Percentiles rank a stretch among this genome's conserved stretches.
These are phyloP conservation scores for Helicolenus hilgendorfi DNA, from an alignment of 2,797 vertebrate species.

Conservation along the genomic window DNA sequence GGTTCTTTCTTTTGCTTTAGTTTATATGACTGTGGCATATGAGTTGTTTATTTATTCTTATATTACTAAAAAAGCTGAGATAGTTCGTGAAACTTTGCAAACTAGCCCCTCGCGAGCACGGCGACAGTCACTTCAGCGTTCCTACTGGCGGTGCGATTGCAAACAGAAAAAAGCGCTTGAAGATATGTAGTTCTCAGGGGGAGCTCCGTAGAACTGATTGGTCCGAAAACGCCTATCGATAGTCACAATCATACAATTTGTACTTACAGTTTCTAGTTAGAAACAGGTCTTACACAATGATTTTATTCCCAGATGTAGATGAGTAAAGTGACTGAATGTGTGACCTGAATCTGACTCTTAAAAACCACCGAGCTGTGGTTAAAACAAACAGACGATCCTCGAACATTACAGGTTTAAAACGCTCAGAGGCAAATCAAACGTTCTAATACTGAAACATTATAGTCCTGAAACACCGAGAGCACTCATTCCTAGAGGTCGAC, in stretches of 20 bases:
- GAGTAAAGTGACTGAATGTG: slow-evolving; percentile 28
- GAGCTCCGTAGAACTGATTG: no score
- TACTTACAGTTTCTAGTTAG: not conserved
- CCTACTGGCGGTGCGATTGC: no score
- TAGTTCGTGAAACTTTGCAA: no score
- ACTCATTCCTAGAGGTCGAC: slow-evolving; percentile 19
- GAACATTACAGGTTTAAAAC: slow-evolving; percentile 54
- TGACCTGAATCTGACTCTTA: slow-evolving; percentile 39
- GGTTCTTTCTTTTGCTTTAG: no score
- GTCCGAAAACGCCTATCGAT: no score
- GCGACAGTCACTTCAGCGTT: no score
- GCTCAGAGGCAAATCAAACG: slow-evolving; percentile 34
- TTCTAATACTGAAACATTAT: slow-evolving; percentile 46
- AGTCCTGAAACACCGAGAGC: slow-evolving; percentile 55
- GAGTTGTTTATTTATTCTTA: no score
- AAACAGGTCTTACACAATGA: not conserved
- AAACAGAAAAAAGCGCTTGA: no score
- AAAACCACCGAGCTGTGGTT: slow-evolving; percentile 31
- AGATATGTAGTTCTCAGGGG: accelerated
- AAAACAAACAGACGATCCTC: slow-evolving; percentile 29
- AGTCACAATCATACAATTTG: not conserved
- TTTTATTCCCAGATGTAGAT: slow-evolving; percentile 7
- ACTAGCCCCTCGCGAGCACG: no score
- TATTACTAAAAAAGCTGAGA: no score
- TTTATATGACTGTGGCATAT: no score